Base-by-base conservation (phyloP, 2,797 vertebrate species). In the Decapterus maruadsi region DNA sequence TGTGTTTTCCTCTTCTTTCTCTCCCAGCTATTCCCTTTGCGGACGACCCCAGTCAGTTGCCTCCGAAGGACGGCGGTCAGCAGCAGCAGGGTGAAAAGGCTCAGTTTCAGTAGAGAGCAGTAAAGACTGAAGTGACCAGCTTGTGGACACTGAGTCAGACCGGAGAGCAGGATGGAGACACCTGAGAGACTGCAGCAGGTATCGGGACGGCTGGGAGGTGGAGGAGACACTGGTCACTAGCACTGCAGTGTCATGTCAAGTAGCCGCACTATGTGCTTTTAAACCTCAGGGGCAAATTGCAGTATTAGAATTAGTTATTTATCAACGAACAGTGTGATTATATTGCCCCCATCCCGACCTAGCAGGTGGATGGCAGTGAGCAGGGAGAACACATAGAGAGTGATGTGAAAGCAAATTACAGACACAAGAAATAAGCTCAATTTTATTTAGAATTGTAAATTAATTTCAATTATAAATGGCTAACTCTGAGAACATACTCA, bases 31-130 rank as follows among this genome's bases (percentile, higher is more conserved):
- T 89, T 84, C 96, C 95, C 0, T 96, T 96, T 85, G 66, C 93
- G 77, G 96, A 97, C 3, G 96, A 97, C 71, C 96, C 96, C 31
- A 93, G 89, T 83, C 96, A 96, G 85, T 93, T 96, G 29, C 92
- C 95, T 26, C 90, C 94, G 13, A 96, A 95, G 83, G 94, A 96
- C 1, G 89, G 91, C 64, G 82, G 86, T 46, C 81, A 78, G 66
- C 72, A 77, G 36, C 72, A 77, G 36, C 64, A 68, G 29, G 88
- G 80, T 34, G 86, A 73, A 36, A 94, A 93, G 46, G 94, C 94
- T 67, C 92, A 94, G 34, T 95, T 95, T 90, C 93, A 95, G 70
- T 95, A 94, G 64, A 77, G 22, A 66, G 26, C 42, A 31, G 4
- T 17, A 4, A 40, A 34, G 40, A 63, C 53, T 66, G 22, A 71